These are phyloP conservation scores for Dysdera silvatica DNA, from an alignment of 1,140 invertebrate species.

Conservation along the genomic window DNA sequence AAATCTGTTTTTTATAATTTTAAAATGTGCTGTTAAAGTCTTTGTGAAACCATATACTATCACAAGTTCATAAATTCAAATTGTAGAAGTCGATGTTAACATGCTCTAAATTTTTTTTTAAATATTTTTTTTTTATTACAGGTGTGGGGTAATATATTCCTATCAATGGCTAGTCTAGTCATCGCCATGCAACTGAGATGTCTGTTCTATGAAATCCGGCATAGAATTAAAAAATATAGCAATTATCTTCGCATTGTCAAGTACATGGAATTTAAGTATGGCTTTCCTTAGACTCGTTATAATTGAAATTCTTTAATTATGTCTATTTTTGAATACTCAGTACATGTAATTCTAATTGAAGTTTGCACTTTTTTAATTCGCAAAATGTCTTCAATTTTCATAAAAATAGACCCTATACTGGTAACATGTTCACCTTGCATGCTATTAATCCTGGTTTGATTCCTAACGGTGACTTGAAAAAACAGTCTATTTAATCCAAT, in stretches of 20 bases:
- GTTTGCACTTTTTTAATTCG: too few species aligned
- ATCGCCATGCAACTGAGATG: constrained; percentile 74
- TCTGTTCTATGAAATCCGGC: constrained; percentile 74
- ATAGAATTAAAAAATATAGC: constrained; percentile 69
- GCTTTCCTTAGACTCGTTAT: background rate
- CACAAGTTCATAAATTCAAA: background rate
- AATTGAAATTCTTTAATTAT: background rate
- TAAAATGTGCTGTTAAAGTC: too few species aligned
- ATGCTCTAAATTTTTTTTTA: background rate
- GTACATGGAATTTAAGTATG: constrained; percentile 74
- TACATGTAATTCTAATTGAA: background rate
- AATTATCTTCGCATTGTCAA: constrained; percentile 71
- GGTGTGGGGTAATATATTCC: constrained; percentile 77
- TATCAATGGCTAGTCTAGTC: constrained; percentile 84
- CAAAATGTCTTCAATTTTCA: too few species aligned
- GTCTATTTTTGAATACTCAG: too few species aligned
- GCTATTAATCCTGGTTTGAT: too few species aligned
- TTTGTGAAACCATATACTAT: too few species aligned
- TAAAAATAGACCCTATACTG: too few species aligned
- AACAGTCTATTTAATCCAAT: too few species aligned
- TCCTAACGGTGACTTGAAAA: too few species aligned
- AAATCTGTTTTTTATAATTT: too few species aligned
- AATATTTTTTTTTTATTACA: constrained; percentile 32
- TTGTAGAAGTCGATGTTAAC: background rate
- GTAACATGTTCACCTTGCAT: too few species aligned